A percentile compares a stretch with the other conserved stretches of the same genome.
phyloP scores from a whole-genome alignment of 2,113 vertebrate genomes.

The Panthera uncia region DNA sequence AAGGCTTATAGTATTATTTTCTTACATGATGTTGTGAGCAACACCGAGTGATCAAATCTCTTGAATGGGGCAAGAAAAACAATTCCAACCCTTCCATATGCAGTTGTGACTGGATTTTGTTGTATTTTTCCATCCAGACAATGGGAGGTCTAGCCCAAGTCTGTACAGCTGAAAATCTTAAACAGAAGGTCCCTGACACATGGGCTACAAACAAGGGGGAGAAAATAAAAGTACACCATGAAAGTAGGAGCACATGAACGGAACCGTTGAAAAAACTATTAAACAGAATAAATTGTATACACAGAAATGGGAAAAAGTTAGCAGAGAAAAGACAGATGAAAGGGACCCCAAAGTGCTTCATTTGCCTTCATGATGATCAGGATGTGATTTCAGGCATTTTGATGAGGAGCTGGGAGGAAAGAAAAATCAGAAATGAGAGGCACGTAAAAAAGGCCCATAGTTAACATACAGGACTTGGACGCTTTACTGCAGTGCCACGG shows the following conservation, averaged over 20 bases:
- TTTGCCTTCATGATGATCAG: slow-evolving; percentile 13
- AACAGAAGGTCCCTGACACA: background rate
- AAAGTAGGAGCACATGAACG: background rate
- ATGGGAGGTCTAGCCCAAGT: background rate
- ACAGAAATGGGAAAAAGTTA: background rate
- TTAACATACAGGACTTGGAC: background rate
- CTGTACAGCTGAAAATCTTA: background rate
- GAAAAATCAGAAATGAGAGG: slow-evolving; percentile 22
- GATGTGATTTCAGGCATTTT: background rate
- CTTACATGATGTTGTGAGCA: background rate
- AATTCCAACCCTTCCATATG: background rate
- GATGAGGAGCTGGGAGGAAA: background rate
- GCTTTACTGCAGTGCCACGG: background rate
- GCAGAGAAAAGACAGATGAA: background rate
- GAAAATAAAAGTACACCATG: background rate
- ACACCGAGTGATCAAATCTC: background rate
- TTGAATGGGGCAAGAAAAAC: background rate
- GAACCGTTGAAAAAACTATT: background rate
- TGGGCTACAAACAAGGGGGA: background rate
- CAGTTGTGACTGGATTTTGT: background rate
- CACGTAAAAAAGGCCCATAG: background rate
- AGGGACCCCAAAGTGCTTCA: background rate
- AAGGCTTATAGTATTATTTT: background rate
- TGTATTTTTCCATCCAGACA: background rate
- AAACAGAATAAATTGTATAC: background rate